Percentiles rank a stretch among this genome's conserved stretches.
Conservation (phyloP, 2,113 vertebrate genomes). For the Mystacornis crossleyi region DNA sequence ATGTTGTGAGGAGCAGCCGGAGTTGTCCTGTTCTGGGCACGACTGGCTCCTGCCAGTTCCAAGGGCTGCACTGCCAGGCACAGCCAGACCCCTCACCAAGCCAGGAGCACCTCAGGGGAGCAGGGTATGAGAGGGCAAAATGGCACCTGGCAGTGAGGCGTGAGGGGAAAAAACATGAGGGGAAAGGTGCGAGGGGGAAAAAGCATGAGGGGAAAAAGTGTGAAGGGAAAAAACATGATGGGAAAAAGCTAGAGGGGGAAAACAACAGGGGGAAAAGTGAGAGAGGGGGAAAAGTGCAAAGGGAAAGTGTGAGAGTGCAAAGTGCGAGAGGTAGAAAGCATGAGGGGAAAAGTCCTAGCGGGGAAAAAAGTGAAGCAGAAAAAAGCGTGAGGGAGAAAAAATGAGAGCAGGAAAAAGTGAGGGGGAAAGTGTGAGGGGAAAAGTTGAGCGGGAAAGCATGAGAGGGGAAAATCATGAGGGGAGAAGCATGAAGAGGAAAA, state of each 20-base stretch:
- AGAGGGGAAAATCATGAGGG: too few species aligned
- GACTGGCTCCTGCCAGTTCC: accelerated
- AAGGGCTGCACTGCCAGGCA: accelerated
- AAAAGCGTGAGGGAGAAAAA: not conserved
- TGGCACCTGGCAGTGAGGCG: accelerated
- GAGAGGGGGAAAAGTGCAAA: not conserved
- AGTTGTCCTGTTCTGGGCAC: accelerated
- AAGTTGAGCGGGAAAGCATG: not conserved
- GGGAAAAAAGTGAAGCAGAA: not conserved
- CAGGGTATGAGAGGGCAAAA: accelerated
- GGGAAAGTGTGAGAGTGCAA: not conserved
- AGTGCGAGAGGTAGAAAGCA: too few species aligned
- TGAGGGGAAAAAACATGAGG: not conserved
- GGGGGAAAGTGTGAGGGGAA: too few species aligned
- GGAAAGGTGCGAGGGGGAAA: not conserved
- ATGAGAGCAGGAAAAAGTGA: accelerated
- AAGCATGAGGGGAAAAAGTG: not conserved
- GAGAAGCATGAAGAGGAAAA: too few species aligned
- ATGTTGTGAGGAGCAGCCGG: accelerated
- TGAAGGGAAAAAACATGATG: not conserved
- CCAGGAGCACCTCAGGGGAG: not conserved
- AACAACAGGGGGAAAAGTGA: not conserved
- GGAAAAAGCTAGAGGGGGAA: not conserved
- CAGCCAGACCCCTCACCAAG: not conserved
- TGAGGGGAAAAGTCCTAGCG: not conserved